A percentile compares a stretch with the other conserved stretches of the same genome.
Evolutionary conservation across 2,797 vertebrate species (phyloP).

Genomic region (Cyclopterus lumpus): DNA sequence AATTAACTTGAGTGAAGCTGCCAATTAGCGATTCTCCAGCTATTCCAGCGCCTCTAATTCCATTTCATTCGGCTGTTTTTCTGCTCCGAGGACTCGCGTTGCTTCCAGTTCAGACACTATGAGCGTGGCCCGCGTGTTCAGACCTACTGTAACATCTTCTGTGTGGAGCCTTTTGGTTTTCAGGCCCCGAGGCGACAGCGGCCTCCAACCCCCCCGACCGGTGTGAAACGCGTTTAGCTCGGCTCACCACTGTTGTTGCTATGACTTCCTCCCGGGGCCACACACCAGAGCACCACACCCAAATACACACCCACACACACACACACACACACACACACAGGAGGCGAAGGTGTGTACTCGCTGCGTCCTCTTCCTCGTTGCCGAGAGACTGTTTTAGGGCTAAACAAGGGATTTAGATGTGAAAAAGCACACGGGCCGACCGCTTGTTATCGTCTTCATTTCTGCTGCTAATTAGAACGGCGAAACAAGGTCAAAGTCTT

Average conservation of each 20-base stretch:
- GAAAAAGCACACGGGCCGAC: neutral
- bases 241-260: neutral
- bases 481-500: slow-evolving; percentile 7
- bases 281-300: slow-evolving; percentile 18
- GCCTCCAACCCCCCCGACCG: neutral
- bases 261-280: slow-evolving; percentile 3
- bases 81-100: slow-evolving; percentile 23
- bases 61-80: slow-evolving; percentile 56
- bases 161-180: slow-evolving; percentile 7
- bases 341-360: neutral
- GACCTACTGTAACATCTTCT: slow-evolving; percentile 23
- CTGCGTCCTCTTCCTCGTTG: neutral
- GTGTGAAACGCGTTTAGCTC: neutral
- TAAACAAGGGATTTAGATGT: slow-evolving; percentile 4
- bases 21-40: slow-evolving; percentile 65
- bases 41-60: slow-evolving; percentile 49
- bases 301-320: neutral
- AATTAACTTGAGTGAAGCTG: slow-evolving; percentile 71
- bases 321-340: neutral
- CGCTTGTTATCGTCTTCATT: neutral
- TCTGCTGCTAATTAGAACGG: neutral
- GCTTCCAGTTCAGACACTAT: slow-evolving; percentile 26
- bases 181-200: slow-evolving; percentile 13
- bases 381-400: neutral
- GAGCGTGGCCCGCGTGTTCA: slow-evolving; percentile 23